Conservation (phyloP, 2,888 invertebrate genomes). For the Volucella bombylans region DNA sequence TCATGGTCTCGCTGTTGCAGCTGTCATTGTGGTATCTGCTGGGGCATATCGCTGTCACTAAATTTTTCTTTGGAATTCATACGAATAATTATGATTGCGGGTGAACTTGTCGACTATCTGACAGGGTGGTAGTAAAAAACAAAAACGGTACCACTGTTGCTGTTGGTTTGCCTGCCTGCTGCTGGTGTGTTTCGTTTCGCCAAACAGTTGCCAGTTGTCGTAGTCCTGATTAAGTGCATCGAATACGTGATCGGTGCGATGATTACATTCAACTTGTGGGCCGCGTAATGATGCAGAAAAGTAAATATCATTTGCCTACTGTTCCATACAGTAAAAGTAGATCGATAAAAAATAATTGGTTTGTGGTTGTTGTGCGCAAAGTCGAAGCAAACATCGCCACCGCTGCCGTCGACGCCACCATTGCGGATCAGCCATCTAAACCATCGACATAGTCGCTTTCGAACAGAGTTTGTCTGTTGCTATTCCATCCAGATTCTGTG, state of each 20-base stretch:
- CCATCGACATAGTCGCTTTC: background rate
- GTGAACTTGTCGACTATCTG: slow-evolving; percentile 70
- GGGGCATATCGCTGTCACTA: slow-evolving; percentile 62
- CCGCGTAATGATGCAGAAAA: slow-evolving; percentile 73
- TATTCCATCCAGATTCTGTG: slow-evolving; percentile 30
- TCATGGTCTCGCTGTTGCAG: slow-evolving; percentile 33
- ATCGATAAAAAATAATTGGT: slow-evolving; percentile 74
- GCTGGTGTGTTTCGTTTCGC: slow-evolving; percentile 21
- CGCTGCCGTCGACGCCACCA: background rate
- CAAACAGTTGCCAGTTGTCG: slow-evolving; percentile 28
- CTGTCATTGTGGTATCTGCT: slow-evolving; percentile 51
- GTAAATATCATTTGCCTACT: slow-evolving; percentile 73
- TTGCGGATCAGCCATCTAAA: background rate
- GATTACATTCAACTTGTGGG: slow-evolving; percentile 67
- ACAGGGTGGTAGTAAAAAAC: background rate
- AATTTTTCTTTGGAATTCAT: slow-evolving; percentile 57
- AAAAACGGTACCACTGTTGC: slow-evolving; percentile 48
- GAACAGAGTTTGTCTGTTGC: slow-evolving; percentile 29
- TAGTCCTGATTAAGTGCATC: slow-evolving; percentile 72
- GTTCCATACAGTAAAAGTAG: slow-evolving; percentile 56
- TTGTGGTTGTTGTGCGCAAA: slow-evolving; percentile 60
- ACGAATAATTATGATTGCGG: slow-evolving; percentile 71
- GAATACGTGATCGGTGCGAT: slow-evolving; percentile 70
- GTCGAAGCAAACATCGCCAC: slow-evolving; percentile 24
- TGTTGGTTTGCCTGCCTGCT: background rate